These are phyloP conservation scores for Enteromius mattozi DNA, from an alignment of 2,797 vertebrate species.

Conservation along the genomic window DNA sequence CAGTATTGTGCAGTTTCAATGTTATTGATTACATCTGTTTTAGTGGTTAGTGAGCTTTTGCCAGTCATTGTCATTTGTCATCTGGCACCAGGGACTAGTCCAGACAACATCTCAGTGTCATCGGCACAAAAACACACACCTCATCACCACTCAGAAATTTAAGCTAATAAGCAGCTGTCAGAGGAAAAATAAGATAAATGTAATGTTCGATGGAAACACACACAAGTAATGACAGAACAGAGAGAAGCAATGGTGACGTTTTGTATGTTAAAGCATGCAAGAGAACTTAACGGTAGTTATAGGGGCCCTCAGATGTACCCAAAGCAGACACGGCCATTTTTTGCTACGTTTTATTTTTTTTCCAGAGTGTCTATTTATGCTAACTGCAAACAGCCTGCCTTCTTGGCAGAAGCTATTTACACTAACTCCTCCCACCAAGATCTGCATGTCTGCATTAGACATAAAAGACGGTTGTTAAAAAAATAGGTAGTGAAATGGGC, in stretches of 20 bases:
- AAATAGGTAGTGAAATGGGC: too few relatives aligned
- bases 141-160: conserved; percentile 62
- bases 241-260: background rate
- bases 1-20: background rate
- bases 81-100: conserved; percentile 50
- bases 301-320: background rate
- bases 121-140: conserved; percentile 72
- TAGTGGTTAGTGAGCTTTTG: conserved; percentile 39
- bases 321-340: background rate
- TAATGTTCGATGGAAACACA: conserved; percentile 77
- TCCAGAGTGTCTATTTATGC: background rate
- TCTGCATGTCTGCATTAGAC: background rate
- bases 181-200: conserved; percentile 81
- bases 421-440: background rate
- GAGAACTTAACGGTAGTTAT: background rate
- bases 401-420: background rate
- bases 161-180: conserved; percentile 82
- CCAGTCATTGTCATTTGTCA: conserved; percentile 32
- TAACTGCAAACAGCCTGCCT: background rate
- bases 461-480: background rate
- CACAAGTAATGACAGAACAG: background rate
- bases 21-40: conserved; percentile 18
- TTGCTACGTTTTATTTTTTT: background rate
- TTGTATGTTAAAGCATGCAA: background rate
- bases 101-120: conserved; percentile 80